Evolutionary conservation across 2,797 vertebrate species (phyloP), one percentile per base, ranked within the genome.

Genomic region (Pteropus rufus): DNA sequence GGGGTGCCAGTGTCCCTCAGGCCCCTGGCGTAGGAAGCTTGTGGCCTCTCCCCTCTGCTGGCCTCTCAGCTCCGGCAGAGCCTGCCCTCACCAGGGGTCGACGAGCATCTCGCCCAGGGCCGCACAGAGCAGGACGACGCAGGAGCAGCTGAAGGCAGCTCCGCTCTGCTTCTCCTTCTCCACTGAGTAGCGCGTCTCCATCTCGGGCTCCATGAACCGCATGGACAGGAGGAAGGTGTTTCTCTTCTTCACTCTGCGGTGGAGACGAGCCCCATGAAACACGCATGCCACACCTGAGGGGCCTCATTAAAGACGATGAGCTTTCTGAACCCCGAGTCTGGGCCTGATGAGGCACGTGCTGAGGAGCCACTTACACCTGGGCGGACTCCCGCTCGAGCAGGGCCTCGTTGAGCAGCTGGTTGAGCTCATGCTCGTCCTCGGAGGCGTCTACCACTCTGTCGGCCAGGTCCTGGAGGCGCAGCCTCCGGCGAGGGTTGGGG

Each of bases 141-240:
- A 99, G 97, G 99, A 99, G 97, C 99, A 99, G 98, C 99, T 99
- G 98, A 99, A 99, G 64, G 99, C 99, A 0, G 99, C 99, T 0
- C 99, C 99, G 0, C 99, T 99, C 97, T 99, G 99, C 96, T 99
- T 99, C 96, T 99, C 99, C 98, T 99, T 99, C 98, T 99, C 99
- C 29, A 99, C 99, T 0, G 99, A 99, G 98, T 99, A 99, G 44
- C 98, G 99, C 0, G 98, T 99, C 96, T 99, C 99, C 98, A 99
- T 97, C 65, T 99, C 99, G 0, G 98, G 98, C 39, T 99, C 99
- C 88, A 99, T 97, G 96, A 99, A 99, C 19, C 98, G 98, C 97
- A 99, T 97, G 39, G 99, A 99, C 44, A 99, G 87, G 0, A 98
- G 89, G 89, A 99, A 99, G 16, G 99, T 99, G 97, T 98, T 98